Base-by-base conservation (phyloP, 2,888 invertebrate genomes). In the Cetonia aurata region DNA sequence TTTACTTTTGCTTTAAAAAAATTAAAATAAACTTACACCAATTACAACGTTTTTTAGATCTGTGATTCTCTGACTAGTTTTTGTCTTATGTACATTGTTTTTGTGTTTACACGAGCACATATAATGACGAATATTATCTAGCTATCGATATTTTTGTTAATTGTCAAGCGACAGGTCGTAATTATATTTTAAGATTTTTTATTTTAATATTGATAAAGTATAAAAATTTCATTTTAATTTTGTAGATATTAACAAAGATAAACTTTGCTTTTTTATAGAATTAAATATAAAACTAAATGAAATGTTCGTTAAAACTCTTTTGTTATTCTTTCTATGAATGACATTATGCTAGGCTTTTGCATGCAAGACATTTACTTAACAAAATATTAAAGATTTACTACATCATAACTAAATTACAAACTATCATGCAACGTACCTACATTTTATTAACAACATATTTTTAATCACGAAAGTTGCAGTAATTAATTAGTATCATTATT, bases 181-280 rank as follows among this genome's bases (percentile, higher is more conserved):
- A 37, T 19, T 65, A 52, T 17, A 37, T 25, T 25, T 65, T 65
- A 65, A 65, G 62, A 50, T 17, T 65, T 50, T 17, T 50, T 17
- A 48, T 44, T 33, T 62, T 53, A 69, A 19, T 60, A 37, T 42
- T 65, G 1, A 37, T 37, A 37, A 37, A 25, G 25, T 25, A 25
- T 25, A 25, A 55, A 53, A 62, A 42, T 69, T 62, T 69, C 55
- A 55, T 46, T 59, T 67, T 71, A 55, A 65, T 62, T 62, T 71
- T 71, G 71, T 71, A 71, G 71, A 71, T 71, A 71, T 71, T 71
- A 71, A 71, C 71, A 71, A 59, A 71, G 56, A 55, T 48, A 67
- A 70, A 71, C 57, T 67, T 37, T 53, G 71, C 71, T 71, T 71
- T 67, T 55, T 67, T 71, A 67, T 57, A 71, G 59, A 71, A 59